phyloP scores from a whole-genome alignment of 2,888 invertebrate species.

The Eumacrocentrus americanus region DNA sequence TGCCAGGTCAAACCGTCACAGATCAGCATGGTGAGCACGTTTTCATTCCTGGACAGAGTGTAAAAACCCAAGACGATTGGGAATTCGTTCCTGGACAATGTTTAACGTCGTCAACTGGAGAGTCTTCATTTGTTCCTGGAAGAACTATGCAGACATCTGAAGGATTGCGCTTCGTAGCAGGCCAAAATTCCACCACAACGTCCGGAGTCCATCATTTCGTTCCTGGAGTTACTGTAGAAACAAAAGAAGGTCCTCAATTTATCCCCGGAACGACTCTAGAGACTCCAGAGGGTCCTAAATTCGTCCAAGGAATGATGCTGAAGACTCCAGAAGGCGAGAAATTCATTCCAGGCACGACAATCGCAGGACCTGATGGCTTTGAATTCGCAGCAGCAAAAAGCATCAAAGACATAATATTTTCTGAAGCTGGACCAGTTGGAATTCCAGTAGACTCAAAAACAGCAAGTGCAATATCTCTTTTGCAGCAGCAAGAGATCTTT shows the following conservation, averaged over 20 bases:
- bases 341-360: conserved; percentile 69
- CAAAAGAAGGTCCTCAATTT: conserved; percentile 63
- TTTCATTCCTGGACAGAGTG: conserved; percentile 71
- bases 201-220: conserved; percentile 67
- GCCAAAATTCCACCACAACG: conserved; percentile 66
- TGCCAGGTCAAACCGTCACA: conserved; percentile 69
- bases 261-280: conserved; percentile 70
- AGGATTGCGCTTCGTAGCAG: conserved; percentile 71
- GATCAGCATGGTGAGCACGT: conserved; percentile 67
- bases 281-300: conserved; percentile 69
- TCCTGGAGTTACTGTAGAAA: conserved; percentile 66
- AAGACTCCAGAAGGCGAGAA: conserved; percentile 67
- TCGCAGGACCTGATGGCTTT: conserved; percentile 61
- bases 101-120: conserved; percentile 65
- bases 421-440: conserved; percentile 65
- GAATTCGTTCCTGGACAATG: conserved; percentile 73
- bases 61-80: conserved; percentile 65
- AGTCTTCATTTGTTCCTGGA: conserved; percentile 69
- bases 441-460: conserved; percentile 66
- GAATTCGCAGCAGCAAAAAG: conserved; percentile 68
- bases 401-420: conserved; percentile 66
- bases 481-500: conserved; percentile 62
- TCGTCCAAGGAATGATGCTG: conserved; percentile 72
- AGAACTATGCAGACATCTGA: conserved; percentile 69
- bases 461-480: conserved; percentile 63